These are phyloP conservation scores for Hedya salicella DNA, from an alignment of 2,888 invertebrate genomes.

Conservation along the genomic window DNA sequence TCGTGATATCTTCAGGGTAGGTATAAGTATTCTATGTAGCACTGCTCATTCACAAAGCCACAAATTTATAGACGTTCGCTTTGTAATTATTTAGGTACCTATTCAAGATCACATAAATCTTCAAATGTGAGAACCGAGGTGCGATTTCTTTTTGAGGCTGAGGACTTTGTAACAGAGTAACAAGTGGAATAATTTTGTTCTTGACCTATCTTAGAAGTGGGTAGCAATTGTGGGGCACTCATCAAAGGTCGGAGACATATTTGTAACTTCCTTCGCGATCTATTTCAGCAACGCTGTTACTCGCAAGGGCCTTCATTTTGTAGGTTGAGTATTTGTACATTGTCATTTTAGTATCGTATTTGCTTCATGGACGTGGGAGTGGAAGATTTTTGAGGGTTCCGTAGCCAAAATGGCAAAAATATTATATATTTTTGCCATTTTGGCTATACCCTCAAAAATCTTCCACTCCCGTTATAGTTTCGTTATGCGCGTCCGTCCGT, in stretches of 20 bases:
- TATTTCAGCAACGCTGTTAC: no score
- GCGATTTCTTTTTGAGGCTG: background rate
- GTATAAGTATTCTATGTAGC: slow-evolving; percentile 24
- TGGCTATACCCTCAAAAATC: no score
- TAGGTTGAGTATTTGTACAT: no score
- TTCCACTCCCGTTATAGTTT: no score
- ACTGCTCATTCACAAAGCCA: slow-evolving; percentile 11
- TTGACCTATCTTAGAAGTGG: background rate
- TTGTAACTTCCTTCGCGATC: background rate
- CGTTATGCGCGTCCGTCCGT: no score
- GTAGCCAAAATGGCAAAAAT: no score
- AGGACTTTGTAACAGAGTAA: background rate
- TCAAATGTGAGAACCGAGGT: background rate
- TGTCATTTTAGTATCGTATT: no score
- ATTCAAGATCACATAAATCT: background rate
- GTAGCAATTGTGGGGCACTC: background rate
- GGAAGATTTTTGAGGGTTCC: no score
- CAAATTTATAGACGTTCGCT: background rate
- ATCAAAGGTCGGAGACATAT: background rate
- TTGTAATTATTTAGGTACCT: background rate
- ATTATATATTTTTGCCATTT: no score
- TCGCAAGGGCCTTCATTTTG: no score
- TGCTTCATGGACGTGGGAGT: no score
- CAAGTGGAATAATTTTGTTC: background rate
- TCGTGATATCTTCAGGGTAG: slow-evolving; percentile 4